Conservation (phyloP, 2,888 invertebrate species). For the Rotaria magnacalcarata region DNA sequence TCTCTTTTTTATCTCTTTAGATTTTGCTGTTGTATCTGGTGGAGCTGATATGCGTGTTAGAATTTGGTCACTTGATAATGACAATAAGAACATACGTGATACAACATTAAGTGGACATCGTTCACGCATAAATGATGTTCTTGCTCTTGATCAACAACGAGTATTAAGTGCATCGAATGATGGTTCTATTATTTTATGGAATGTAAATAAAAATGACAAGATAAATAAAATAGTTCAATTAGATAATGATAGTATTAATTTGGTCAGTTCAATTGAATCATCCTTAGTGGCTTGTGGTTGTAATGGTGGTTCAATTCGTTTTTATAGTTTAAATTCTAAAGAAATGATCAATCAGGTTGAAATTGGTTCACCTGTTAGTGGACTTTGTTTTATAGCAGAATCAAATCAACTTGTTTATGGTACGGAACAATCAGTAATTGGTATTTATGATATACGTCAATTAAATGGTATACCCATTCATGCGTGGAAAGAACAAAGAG, state of each 20-base stretch:
- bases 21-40: conserved; percentile 1
- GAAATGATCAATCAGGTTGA: background rate
- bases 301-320: background rate
- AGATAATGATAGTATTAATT: background rate
- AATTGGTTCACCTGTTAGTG: background rate
- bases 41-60: conserved; percentile 13
- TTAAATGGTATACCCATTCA: background rate
- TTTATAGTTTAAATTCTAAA: background rate
- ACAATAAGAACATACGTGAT: background rate
- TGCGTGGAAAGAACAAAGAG: background rate
- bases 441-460: background rate
- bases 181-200: background rate
- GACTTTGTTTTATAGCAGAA: background rate
- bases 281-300: background rate
- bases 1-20: background rate
- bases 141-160: background rate
- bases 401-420: background rate
- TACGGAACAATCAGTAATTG: background rate
- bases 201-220: background rate
- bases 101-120: background rate
- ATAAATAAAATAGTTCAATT: background rate
- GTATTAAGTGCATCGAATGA: conserved; percentile 9
- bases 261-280: background rate
- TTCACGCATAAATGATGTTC: background rate
- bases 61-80: background rate